A percentile compares a stretch with the other conserved stretches of the same genome.
Conservation (phyloP, 1,140 invertebrate genomes). For the Helicoverpa armigera region DNA sequence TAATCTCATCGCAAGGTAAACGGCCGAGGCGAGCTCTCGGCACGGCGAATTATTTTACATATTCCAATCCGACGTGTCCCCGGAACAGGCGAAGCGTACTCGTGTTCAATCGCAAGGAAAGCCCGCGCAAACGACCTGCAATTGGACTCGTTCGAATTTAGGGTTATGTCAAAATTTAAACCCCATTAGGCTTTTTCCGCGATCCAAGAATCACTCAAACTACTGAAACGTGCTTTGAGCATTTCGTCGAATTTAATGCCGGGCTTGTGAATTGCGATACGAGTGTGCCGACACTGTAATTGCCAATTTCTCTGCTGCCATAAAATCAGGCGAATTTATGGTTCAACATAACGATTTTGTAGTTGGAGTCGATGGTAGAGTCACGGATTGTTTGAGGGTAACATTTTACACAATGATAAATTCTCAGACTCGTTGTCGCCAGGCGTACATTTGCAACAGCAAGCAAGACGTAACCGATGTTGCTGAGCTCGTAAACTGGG, state of each 20-base stretch:
- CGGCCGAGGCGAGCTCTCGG: constrained; percentile 51
- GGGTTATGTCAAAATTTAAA: constrained; percentile 44
- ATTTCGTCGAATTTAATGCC: constrained; percentile 4
- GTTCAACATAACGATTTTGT: constrained; percentile 20
- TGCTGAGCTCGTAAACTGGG: constrained; percentile 34
- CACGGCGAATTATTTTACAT: constrained; percentile 57
- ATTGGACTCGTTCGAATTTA: constrained; percentile 44
- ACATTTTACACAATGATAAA: constrained; percentile 36
- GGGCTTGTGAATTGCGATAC: constrained; percentile 20
- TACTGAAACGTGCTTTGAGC: constrained; percentile 34
- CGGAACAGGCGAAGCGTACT: constrained; percentile 23
- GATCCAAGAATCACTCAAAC: constrained; percentile 25
- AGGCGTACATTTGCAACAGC: constrained; percentile 12
- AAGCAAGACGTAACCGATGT: constrained; percentile 18
- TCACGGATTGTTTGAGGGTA: constrained; percentile 7
- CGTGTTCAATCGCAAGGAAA: constrained; percentile 45
- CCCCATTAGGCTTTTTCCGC: constrained; percentile 25
- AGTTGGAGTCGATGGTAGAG: constrained; percentile 22
- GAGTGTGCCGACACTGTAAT: constrained; percentile 33
- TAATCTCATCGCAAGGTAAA: constrained; percentile 58
- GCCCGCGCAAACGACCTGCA: constrained; percentile 26
- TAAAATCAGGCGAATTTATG: constrained; percentile 24
- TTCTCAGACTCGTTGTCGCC: constrained; percentile 31
- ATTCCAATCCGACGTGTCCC: constrained; percentile 52
- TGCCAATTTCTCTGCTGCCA: constrained; percentile 34